These are phyloP conservation scores for Falco cherrug DNA, from an alignment of 2,797 vertebrate species.

Conservation along the genomic window DNA sequence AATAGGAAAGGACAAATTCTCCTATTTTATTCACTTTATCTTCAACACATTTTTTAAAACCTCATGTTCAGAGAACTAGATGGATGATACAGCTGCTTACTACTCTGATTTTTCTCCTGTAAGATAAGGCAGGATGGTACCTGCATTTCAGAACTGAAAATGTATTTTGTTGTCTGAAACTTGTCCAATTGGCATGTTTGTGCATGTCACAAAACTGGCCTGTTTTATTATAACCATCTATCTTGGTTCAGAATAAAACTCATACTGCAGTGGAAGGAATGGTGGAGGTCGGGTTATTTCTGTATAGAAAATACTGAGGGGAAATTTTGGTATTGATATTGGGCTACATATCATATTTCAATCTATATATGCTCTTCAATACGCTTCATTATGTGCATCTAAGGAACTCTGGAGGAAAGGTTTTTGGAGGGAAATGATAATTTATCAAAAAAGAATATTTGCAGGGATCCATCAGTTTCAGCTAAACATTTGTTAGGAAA, in stretches of 20 bases:
- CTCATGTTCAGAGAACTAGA: background rate
- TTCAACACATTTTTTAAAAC: background rate
- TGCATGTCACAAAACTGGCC: background rate
- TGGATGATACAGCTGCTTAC: background rate
- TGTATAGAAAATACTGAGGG: background rate
- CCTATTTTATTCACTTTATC: background rate
- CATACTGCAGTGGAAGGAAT: background rate
- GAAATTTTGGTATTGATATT: background rate
- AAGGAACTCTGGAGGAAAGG: background rate
- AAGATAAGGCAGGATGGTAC: background rate
- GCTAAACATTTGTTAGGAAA: background rate
- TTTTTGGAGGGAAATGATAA: background rate
- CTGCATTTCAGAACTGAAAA: background rate
- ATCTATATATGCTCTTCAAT: background rate
- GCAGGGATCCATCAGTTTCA: background rate
- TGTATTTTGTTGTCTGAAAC: background rate
- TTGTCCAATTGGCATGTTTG: background rate
- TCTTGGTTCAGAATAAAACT: background rate
- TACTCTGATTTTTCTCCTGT: background rate
- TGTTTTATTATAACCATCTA: conserved; percentile 1
- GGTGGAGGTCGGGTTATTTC: background rate
- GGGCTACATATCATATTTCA: background rate
- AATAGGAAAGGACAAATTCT: background rate
- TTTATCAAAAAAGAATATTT: background rate
- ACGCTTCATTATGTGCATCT: background rate